phyloP scores from a whole-genome alignment of 2,113 vertebrate genomes.

The Pseudorasbora parva region DNA sequence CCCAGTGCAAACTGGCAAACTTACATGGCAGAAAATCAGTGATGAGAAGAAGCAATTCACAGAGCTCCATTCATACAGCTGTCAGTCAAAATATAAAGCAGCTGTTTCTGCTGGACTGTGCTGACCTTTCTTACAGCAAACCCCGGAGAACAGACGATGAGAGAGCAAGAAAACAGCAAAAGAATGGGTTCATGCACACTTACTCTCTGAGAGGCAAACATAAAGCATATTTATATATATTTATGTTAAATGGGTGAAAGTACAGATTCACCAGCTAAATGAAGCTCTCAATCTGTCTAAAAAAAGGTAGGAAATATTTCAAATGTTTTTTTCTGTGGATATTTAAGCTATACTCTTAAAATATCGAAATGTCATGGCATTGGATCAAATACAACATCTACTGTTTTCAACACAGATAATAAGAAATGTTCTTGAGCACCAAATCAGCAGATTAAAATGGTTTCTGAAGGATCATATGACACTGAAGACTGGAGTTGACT shows the following conservation, averaged over 20 bases:
- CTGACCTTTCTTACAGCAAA: neutral
- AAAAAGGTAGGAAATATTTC: neutral
- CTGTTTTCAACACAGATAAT: too few species aligned
- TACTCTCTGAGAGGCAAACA: neutral
- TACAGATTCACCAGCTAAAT: neutral
- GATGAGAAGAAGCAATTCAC: neutral
- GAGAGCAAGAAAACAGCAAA: neutral
- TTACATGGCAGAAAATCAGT: slow-evolving; percentile 3
- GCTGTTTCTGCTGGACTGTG: neutral
- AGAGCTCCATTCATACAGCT: slow-evolving; percentile 32
- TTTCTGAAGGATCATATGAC: neutral
- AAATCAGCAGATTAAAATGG: too few species aligned
- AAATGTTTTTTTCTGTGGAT: too few species aligned
- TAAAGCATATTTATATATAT: neutral
- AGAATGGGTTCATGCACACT: neutral
- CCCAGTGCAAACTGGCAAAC: neutral
- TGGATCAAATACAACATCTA: too few species aligned
- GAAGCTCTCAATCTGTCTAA: neutral
- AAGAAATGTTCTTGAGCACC: too few species aligned
- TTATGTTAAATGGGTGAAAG: neutral
- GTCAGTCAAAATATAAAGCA: slow-evolving; percentile 52
- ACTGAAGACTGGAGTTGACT: neutral
- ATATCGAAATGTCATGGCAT: too few species aligned
- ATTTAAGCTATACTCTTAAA: too few species aligned
- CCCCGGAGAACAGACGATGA: neutral